Conservation (phyloP, 2,797 vertebrate genomes). For the Squalus acanthias region DNA sequence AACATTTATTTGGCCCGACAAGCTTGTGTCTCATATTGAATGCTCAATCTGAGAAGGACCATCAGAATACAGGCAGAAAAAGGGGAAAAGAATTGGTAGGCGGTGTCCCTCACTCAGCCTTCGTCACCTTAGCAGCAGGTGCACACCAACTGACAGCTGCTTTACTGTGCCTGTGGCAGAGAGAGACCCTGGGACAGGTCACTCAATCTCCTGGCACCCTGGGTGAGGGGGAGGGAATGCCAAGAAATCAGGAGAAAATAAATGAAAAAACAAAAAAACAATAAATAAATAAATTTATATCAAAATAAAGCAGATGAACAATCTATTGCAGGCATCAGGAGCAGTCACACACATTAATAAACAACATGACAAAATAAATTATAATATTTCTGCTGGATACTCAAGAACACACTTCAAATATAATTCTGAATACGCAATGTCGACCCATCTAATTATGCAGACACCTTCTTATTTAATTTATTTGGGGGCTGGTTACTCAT, state of each 20-base stretch:
- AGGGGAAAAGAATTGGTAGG: background rate
- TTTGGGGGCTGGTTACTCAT: slow-evolving; percentile 12
- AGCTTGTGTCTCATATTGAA: background rate
- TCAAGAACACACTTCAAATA: slow-evolving; percentile 24
- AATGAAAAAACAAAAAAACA: background rate
- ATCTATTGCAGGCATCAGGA: background rate
- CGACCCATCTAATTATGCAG: slow-evolving; percentile 10
- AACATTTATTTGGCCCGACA: background rate
- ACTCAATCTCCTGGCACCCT: background rate
- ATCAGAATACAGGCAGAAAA: background rate
- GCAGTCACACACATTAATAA: slow-evolving; percentile 18
- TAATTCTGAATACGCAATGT: background rate
- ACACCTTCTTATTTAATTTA: background rate
- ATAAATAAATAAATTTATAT: background rate
- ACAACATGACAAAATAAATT: slow-evolving; percentile 16
- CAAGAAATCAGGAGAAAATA: background rate
- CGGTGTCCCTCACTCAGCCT: no score
- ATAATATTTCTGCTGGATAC: slow-evolving; percentile 10
- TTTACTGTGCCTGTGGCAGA: background rate
- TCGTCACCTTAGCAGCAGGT: background rate
- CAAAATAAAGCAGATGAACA: background rate
- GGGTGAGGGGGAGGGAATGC: background rate
- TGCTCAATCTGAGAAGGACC: background rate
- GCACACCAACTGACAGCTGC: background rate
- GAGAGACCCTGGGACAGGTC: background rate